A percentile compares a stretch with the other conserved stretches of the same genome.
Conservation (phyloP, 2,113 vertebrate species). For the Tenrec ecaudatus region DNA sequence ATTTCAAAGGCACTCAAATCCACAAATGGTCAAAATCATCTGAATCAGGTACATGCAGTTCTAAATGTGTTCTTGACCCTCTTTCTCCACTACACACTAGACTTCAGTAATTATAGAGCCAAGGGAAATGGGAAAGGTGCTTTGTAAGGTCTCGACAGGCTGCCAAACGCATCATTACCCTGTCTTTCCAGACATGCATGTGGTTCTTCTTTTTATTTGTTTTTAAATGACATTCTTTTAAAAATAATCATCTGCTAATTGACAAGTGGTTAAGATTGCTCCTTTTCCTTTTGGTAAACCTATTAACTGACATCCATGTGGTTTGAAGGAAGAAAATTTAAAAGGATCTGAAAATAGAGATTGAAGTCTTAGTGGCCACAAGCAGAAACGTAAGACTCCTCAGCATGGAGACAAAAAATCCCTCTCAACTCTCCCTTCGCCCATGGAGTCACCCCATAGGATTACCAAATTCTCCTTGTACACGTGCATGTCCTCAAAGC, state of each 20-base stretch:
- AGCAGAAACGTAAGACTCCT: neutral
- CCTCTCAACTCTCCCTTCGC: neutral
- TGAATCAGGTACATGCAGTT: neutral
- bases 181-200: too few species aligned
- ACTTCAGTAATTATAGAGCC: neutral
- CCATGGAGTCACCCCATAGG: neutral
- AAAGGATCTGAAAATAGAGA: neutral
- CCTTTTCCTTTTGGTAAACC: slow-evolving; percentile 28
- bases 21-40: neutral
- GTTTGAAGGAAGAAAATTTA: neutral
- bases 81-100: neutral
- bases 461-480: neutral
- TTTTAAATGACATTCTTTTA: neutral
- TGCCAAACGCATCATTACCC: neutral
- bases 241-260: neutral
- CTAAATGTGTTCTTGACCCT: neutral
- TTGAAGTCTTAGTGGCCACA: neutral
- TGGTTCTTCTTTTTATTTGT: too few species aligned
- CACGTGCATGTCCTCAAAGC: neutral
- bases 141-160: too few species aligned
- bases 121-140: neutral
- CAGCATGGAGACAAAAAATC: neutral
- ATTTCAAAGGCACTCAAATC: slow-evolving; percentile 22
- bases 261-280: neutral
- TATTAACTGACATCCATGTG: neutral